Percentiles rank a stretch among this genome's conserved stretches.
phyloP scores from a whole-genome alignment of 92 coral and sea anemone species.

The Virgularia gustaviana region DNA sequence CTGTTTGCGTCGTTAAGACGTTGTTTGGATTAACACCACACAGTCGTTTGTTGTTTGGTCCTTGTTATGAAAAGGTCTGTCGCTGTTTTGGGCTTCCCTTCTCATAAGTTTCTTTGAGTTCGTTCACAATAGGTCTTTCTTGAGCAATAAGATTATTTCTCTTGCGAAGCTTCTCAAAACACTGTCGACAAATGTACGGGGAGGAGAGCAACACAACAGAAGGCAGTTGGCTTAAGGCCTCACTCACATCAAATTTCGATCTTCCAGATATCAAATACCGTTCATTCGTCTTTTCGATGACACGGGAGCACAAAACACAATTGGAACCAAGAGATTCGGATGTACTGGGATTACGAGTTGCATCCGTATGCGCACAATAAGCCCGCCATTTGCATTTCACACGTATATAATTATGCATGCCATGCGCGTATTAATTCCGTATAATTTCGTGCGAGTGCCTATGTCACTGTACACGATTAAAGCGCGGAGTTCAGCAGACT shows the following conservation, averaged over 20 bases:
- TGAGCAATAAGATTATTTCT: background rate
- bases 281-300: constrained; percentile 2
- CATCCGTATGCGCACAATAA: background rate
- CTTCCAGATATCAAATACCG: background rate
- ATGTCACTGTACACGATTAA: too few relatives aligned
- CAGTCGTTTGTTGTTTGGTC: background rate
- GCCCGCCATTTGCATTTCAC: constrained; percentile 19
- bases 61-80: background rate
- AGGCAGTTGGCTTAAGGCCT: constrained; percentile 6
- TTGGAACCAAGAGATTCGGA: background rate
- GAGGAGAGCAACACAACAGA: background rate
- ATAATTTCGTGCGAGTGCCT: too few relatives aligned
- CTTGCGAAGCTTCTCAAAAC: constrained; percentile 11
- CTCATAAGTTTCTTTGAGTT: constrained; percentile 6
- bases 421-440: background rate
- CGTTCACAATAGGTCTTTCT: constrained; percentile 8
- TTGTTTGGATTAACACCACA: background rate
- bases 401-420: too few relatives aligned
- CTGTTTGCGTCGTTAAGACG: background rate
- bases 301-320: too few relatives aligned
- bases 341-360: background rate
- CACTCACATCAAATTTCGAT: constrained; percentile 19
- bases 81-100: background rate
- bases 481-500: too few relatives aligned
- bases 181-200: constrained; percentile 15